These are phyloP conservation scores for Hypotaenidia okinawae DNA, from an alignment of 2,797 vertebrate genomes.

Conservation along the genomic window DNA sequence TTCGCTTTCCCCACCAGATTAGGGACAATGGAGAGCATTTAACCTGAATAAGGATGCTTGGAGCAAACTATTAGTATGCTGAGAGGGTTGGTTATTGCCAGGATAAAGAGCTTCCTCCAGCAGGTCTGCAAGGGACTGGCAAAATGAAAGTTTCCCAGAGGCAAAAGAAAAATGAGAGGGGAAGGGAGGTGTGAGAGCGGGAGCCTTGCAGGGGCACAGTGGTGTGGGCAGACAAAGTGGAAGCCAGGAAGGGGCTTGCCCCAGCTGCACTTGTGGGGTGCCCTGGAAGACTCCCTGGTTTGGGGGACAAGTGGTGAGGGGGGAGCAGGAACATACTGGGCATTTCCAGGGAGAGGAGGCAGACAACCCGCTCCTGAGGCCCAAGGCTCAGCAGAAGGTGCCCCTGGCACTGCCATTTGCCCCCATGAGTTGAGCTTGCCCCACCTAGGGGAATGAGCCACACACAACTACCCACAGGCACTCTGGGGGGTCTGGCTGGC, in stretches of 20 bases:
- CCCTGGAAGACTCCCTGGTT: background rate
- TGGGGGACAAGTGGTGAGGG: accelerated
- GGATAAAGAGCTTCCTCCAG: background rate
- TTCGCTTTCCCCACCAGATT: background rate
- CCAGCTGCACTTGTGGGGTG: background rate
- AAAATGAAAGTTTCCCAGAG: constrained; percentile 10
- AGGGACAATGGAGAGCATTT: constrained; percentile 43
- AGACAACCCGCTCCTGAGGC: background rate
- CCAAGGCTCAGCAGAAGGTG: background rate
- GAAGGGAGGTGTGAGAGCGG: background rate
- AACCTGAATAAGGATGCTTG: constrained; percentile 22
- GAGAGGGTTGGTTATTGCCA: background rate
- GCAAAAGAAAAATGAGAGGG: background rate
- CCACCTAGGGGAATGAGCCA: accelerated
- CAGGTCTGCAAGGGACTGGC: background rate
- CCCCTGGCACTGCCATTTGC: background rate
- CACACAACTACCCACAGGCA: accelerated
- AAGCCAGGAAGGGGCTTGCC: background rate
- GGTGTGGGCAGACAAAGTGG: background rate
- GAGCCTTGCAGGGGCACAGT: background rate
- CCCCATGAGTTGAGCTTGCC: background rate
- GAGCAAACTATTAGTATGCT: constrained; percentile 43
- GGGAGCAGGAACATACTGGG: background rate
- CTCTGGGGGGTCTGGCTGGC: background rate
- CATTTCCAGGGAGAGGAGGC: background rate